Evolutionary conservation across 2,888 invertebrate genomes (phyloP).

Genomic region (Autographa pulchrina): DNA sequence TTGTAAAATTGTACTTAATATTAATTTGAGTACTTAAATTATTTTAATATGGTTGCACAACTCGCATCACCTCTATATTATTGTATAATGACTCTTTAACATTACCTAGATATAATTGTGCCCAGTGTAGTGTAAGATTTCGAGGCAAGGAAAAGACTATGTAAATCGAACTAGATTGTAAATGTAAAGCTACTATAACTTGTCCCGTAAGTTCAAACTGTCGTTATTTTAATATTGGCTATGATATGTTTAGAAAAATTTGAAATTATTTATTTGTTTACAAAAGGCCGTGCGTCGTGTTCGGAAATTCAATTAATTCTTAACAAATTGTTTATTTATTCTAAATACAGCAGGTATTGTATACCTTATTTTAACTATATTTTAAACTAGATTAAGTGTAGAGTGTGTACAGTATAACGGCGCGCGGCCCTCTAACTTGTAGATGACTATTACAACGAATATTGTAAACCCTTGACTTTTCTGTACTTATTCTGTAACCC

Average conservation of each 20-base stretch:
- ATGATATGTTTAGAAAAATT: slow-evolving; percentile 44
- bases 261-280: slow-evolving; percentile 39
- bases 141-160: slow-evolving; percentile 64
- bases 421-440: slow-evolving; percentile 28
- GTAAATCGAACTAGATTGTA: slow-evolving; percentile 61
- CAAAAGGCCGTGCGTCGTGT: slow-evolving; percentile 19
- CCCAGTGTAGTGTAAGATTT: slow-evolving; percentile 61
- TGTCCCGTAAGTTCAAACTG: slow-evolving; percentile 26
- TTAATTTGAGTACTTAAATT: not conserved
- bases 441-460: slow-evolving; percentile 52
- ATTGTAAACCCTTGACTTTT: slow-evolving; percentile 15
- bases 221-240: slow-evolving; percentile 30
- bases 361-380: slow-evolving; percentile 4
- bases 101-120: slow-evolving; percentile 58
- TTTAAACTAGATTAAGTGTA: not conserved
- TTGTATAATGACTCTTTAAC: slow-evolving; percentile 60
- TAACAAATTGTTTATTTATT: slow-evolving; percentile 7
- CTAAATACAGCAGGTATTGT: slow-evolving; percentile 3
- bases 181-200: slow-evolving; percentile 34
- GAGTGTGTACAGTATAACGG: slow-evolving; percentile 1
- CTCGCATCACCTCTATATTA: slow-evolving; percentile 43
- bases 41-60: slow-evolving; percentile 19
- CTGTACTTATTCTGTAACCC: not conserved
- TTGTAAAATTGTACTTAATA: slow-evolving; percentile 16
- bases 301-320: not conserved